A percentile compares a stretch with the other conserved stretches of the same genome.
Evolutionary conservation across 2,797 vertebrate genomes (phyloP).

Genomic region (Cirrhinus mrigala): DNA sequence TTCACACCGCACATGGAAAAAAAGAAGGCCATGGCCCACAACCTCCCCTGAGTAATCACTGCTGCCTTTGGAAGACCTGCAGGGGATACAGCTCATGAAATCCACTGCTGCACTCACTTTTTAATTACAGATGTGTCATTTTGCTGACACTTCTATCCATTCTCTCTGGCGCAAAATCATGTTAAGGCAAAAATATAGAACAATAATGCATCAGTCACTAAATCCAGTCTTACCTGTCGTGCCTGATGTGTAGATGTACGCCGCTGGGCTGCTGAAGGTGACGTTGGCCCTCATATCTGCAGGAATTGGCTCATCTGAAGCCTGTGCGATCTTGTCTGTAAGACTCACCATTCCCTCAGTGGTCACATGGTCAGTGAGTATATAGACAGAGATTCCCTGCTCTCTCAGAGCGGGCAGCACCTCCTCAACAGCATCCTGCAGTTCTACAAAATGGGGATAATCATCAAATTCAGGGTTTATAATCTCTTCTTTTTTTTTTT

Average conservation of each 20-base stretch:
- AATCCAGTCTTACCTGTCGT: constrained; percentile 78
- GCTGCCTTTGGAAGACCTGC: constrained; percentile 84
- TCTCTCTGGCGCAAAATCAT: too few relatives aligned
- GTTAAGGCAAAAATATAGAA: neutral
- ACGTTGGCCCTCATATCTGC: constrained; percentile 73
- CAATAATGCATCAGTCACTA: neutral
- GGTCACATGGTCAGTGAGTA: constrained; percentile 72
- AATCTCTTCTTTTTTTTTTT: too few relatives aligned
- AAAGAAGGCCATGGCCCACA: constrained; percentile 61
- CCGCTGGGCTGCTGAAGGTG: constrained; percentile 68
- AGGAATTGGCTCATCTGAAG: constrained; percentile 73
- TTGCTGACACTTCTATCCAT: neutral
- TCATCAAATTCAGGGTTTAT: too few relatives aligned
- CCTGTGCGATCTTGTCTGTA: constrained; percentile 76
- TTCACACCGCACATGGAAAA: constrained; percentile 33
- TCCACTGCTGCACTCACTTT: too few relatives aligned
- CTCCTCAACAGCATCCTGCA: constrained; percentile 77
- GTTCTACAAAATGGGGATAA: constrained; percentile 60
- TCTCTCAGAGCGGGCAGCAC: constrained; percentile 75
- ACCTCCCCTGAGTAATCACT: constrained; percentile 67
- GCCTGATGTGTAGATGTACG: constrained; percentile 85
- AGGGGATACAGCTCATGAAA: neutral
- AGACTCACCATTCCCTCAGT: constrained; percentile 72
- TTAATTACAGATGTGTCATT: neutral
- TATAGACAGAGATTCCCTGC: constrained; percentile 72